Evolutionary conservation across 2,113 vertebrate genomes (phyloP), one percentile per base, ranked within the genome.

Genomic region (Cryptotis parvus): DNA sequence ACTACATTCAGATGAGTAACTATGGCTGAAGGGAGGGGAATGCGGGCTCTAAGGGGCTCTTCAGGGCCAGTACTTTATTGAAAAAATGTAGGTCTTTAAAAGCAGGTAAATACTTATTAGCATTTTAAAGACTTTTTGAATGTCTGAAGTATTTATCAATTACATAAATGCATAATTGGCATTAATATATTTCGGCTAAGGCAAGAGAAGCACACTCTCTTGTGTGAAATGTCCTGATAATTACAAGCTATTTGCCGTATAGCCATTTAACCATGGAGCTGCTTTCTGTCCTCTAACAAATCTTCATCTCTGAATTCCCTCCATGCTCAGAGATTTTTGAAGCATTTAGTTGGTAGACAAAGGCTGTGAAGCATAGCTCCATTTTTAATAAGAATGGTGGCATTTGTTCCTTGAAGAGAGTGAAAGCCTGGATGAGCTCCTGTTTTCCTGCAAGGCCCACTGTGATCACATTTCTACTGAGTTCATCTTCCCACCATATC

Each of bases 101-200:
- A 3, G 79, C 8, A 65, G 61, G 9, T 9, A 61, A 61, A 6
- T 65, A 11, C 63, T 31, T 24, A 58, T 58, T 22, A 58, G 20
- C 24, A 58, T 58, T 22, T 58, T 58, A 22, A 22, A 65, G 11
- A 33, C 31, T 84, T 75, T 87, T 76, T 77, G 2, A 55, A 35
- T 88, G 26, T 70, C 49, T 84, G 24, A 73, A 84, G 69, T 90
- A 72, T 73, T 96, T 95, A 39, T 35, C 61, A 61, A 73, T 75
- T 80, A 90, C 78, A 78, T 26, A 39, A 52, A 68, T 14, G 9
- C 39, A 37, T 61, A 49, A 70, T 83, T 90, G 77, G 4, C 43
- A 66, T 68, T 45, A 79, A 43, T 87, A 84, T 9, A 41, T 78
- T 37, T 91, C 76, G 20, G 39, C n/a, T 45, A 76, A 65, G 29